Evolutionary conservation across 2,113 vertebrate species (phyloP), one percentile per base, ranked within the genome.

Genomic region (Chloropsis hardwickii): DNA sequence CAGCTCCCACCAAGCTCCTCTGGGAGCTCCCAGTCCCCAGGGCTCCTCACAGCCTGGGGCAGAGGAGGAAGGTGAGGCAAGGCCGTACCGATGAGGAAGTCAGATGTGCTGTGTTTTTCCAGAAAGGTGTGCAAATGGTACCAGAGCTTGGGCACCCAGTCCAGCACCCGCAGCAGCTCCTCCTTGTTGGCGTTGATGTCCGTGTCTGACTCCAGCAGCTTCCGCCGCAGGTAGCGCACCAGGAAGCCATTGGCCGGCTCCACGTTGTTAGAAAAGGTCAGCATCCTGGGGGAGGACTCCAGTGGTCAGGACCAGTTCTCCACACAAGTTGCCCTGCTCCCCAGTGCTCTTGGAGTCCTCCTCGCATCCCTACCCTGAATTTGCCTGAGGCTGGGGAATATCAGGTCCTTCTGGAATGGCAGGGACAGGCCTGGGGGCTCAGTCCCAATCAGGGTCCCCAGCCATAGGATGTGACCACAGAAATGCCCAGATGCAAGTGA

Each of bases 71-170:
- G 51, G 33, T 2, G 21, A 1, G 6, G 42, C 35, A 57, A 28
- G 33, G 60, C 44, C 33, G 0, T 98, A 99, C 99, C 99, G 16
- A 99, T 99, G 97, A 99, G 99, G 97, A 99, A 99, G 96, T 99
- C 99, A 0, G 99, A 99, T 80, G 99, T 99, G 98, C 99, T 99
- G 98, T 99, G 99, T 93, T 99, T 99, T 98, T 99, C 99, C 95
- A 99, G 98, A 95, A 99, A 99, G 42, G 99, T 98, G 96, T 99
- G 99, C 60, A 99, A 98, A 82, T 99, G 99, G 92, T 99, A 99
- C 99, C 99, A 99, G 47, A 99, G 98, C 97, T 99, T 98, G 90
- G 99, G 99, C 62, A 99, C 98, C 99, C 99, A 99, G 97, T 99
- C 99, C 65, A 99, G 97, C 91, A 99, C 98, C 9, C 94, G 96